Conservation (phyloP, 2,113 vertebrate genomes). For the Kobus ellipsiprymnus region DNA sequence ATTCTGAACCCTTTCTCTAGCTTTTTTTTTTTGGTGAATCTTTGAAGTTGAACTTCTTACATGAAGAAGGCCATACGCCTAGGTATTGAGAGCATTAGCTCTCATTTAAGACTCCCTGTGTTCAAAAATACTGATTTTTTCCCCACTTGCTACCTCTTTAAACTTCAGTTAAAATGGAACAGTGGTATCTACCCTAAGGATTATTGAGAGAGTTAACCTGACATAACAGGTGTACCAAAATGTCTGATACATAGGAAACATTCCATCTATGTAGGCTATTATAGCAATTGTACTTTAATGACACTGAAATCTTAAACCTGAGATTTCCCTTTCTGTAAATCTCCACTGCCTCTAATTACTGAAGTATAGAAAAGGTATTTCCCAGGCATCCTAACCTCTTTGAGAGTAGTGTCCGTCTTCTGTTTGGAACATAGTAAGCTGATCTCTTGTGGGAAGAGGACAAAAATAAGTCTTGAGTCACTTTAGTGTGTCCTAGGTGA, state of each 20-base stretch:
- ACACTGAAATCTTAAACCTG: not conserved
- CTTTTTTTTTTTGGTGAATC: not conserved
- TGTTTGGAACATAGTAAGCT: not conserved
- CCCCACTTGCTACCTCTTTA: not conserved
- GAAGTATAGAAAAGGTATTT: not conserved
- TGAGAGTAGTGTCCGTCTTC: not conserved
- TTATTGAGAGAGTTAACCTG: not conserved
- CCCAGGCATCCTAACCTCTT: not conserved
- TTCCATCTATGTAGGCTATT: not conserved
- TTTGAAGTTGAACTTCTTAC: not conserved
- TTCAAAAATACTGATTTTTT: slow-evolving; percentile 2
- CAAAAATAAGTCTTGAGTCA: not conserved
- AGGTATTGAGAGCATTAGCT: not conserved
- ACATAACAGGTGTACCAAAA: not conserved
- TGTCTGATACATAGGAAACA: not conserved
- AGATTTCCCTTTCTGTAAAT: not conserved
- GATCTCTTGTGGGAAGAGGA: not conserved
- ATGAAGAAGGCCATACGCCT: not conserved
- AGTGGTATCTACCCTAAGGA: not conserved
- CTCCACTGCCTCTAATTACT: not conserved
- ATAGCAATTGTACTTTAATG: not conserved
- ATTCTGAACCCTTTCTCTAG: not conserved
- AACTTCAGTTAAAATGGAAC: not conserved
- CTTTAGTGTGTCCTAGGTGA: not conserved
- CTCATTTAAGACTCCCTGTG: not conserved